Evolutionary conservation across 2,113 vertebrate species (phyloP), one percentile per base, ranked within the genome.

Genomic region (Alethe diademata): DNA sequence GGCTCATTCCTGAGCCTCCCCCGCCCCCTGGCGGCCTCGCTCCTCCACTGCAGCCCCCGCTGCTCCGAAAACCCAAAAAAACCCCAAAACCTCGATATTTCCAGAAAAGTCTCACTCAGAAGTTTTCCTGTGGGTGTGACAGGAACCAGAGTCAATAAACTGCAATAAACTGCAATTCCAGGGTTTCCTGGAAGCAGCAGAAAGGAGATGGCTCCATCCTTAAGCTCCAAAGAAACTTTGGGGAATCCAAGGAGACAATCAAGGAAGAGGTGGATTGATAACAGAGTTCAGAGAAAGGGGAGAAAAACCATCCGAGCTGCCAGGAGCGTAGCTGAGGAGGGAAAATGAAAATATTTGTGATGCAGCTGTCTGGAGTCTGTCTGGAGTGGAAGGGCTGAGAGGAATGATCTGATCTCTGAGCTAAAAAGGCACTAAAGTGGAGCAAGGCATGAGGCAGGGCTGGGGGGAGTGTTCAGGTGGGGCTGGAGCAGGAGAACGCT

Each of bases 1-100:
- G 9, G 48, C 38, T 47, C 40, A 87, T 97, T 95, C 66, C 92
- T 82, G 86, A 62, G 85, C 95, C 43, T 79, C 85, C 70, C 35
- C 31, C 88, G 95, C 95, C 96, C 82, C 54, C 97, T 97, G 92
- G 90, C 8, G 97, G 86, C 20, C 17, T 1, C 66, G 19, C 43
- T 26, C 17, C 38, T 53, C 17, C 50, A 5, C 58, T 35, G 66
- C 75, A 48, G 56, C 40, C 6, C 48, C 19, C 36, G 19, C 11
- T 12, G 38, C 54, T 2, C 36, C 14, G 43, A 1, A 14, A 56
- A 54, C 6, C 22, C 3, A 0, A 33, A 35, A 58, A 3, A 3
- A 0, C 2, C 23, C 45, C 31, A 2, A 8, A 35, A 3, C 3
- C 8, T 5, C 31, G 43, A 3, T 14, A 12, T 26, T 76, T 33